Base-by-base conservation (phyloP, 2,797 vertebrate genomes). In the Echiichthys vipera region DNA sequence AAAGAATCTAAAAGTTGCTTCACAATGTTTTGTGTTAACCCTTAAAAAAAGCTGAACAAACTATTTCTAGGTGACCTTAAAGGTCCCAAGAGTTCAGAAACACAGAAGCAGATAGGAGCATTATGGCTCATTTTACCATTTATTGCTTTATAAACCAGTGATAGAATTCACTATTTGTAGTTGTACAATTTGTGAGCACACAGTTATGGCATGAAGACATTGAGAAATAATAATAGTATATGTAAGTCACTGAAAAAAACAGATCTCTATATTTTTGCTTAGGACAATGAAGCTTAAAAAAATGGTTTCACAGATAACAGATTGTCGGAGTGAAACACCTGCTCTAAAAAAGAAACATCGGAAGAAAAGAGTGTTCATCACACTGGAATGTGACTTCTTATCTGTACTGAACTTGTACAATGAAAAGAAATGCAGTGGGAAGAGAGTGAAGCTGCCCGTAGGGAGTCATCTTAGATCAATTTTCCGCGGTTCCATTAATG, bases 381-480 rank as follows among this genome's bases (percentile, higher is more conserved):
- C 29, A 45, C 20, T 53, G 59, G 70, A 85, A 77, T 77, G 64
- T 18, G 18, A 15, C 15, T 43, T 24, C 36, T 79, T 77, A 76
- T 83, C 79, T 65, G 17, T 14, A 53, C 20, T 45, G 50, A 58
- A 45, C 58, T 27, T 59, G 13, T 20, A 45, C 32, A 45, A 20
- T 65, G 51, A 54, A 77, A 55, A 57, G 27, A 78, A 65, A 54
- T 18, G 32, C 39, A 50, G 58, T 6, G 17, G 9, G 42, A 74
- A 74, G 45, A 74, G 61, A 69, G 29, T 10, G 24, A 56, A 50
- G 55, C 46, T 64, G 64, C 27, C 50, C 65, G 56, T 2, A 51
- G 55, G 65, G 68, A 81, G 63, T 57, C 73, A 84, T 68, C 75
- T 74, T 79, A 73, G 55, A 59, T 81, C 53, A 37, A 78, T 84